Percentiles rank a stretch among this genome's conserved stretches.
These are phyloP conservation scores for Drosophila helvetica DNA, from an alignment of 2,888 invertebrate genomes.

Conservation along the genomic window DNA sequence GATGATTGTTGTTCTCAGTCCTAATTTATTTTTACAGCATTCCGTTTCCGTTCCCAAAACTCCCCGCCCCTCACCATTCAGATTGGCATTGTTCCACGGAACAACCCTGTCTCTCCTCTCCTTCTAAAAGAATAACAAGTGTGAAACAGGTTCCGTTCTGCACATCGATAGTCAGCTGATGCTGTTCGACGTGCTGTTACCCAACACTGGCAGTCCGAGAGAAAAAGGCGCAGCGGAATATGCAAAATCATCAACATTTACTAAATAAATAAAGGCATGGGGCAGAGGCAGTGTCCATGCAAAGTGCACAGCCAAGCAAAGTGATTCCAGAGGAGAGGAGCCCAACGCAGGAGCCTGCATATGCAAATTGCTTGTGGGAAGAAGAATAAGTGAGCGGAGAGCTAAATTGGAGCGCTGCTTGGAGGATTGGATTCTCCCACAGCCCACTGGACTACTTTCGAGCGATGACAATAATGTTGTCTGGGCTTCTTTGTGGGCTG, in stretches of 20 bases:
- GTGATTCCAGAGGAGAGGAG: too few relatives aligned
- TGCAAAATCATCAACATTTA: conserved; percentile 42
- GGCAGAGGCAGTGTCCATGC: conserved; percentile 12
- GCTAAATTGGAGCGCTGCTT: conserved; percentile 41
- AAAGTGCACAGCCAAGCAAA: too few relatives aligned
- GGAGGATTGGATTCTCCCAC: conserved; percentile 43
- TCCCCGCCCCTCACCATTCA: conserved; percentile 27
- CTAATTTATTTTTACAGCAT: conserved; percentile 63
- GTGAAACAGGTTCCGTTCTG: not conserved
- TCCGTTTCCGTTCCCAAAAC: conserved; percentile 56
- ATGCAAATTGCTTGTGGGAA: conserved; percentile 43
- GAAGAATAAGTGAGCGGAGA: conserved; percentile 27
- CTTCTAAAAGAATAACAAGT: conserved; percentile 16
- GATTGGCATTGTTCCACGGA: conserved; percentile 54
- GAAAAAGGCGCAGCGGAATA: not conserved
- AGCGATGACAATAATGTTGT: conserved; percentile 51
- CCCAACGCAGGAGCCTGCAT: not conserved
- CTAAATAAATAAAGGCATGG: conserved; percentile 34
- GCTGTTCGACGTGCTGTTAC: not conserved
- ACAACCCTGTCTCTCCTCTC: conserved; percentile 15
- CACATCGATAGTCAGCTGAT: not conserved
- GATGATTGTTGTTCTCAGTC: conserved; percentile 38
- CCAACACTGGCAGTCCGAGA: not conserved
- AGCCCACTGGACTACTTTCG: conserved; percentile 49
- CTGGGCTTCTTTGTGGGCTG: conserved; percentile 41